phyloP scores from a whole-genome alignment of 2,113 vertebrate species.

The Macroglossus sobrinus region DNA sequence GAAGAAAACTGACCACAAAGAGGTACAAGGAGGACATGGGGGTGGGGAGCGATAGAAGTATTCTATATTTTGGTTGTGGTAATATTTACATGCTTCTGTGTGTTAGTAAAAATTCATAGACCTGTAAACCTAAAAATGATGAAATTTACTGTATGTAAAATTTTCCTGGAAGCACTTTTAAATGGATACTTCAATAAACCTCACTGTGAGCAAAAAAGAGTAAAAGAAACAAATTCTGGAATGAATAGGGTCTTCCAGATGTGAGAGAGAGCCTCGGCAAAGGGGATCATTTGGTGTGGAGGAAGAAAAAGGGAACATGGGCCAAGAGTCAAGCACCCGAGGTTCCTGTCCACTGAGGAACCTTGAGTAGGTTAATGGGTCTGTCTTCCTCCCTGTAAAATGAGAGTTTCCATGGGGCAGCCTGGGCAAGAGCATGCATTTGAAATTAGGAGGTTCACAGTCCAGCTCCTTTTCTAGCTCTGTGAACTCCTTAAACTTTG shows the following conservation, averaged over 20 bases:
- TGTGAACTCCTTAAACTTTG: background rate
- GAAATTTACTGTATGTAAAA: background rate
- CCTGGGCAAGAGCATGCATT: background rate
- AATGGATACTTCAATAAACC: background rate
- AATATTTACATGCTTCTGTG: background rate
- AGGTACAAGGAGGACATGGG: too few relatives aligned
- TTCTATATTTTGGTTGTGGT: background rate
- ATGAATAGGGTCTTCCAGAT: background rate
- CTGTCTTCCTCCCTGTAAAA: background rate
- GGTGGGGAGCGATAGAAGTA: background rate
- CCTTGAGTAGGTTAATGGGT: background rate
- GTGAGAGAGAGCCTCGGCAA: background rate
- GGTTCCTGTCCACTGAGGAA: too few relatives aligned
- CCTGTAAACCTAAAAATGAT: background rate
- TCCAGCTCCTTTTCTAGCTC: background rate
- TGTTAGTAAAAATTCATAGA: background rate
- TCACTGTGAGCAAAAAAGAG: background rate
- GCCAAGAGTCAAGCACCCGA: background rate
- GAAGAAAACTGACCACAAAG: background rate
- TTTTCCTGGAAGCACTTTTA: too few relatives aligned
- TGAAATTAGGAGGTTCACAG: background rate
- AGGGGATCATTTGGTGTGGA: too few relatives aligned
- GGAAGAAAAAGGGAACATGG: accelerated
- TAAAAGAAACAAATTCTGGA: background rate
- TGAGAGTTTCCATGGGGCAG: background rate